Base-by-base conservation (phyloP, 2,113 vertebrate species). In the Sclerurus mexicanus region DNA sequence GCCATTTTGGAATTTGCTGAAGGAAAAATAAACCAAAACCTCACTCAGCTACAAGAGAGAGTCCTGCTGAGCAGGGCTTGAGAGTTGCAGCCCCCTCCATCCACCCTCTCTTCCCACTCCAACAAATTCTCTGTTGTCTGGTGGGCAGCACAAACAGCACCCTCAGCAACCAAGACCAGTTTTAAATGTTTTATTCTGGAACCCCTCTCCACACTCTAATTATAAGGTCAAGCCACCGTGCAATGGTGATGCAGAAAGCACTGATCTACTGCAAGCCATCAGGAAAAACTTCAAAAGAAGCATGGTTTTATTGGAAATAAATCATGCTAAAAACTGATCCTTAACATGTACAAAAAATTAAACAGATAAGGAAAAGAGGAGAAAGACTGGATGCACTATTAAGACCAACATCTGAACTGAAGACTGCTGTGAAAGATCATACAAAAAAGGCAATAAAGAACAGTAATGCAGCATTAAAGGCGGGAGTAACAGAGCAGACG, bases 261-360 rank as follows among this genome's bases (percentile, higher is more conserved):
- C 49, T 11, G 23, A 69, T 56, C 55, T 56, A 37, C 79, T 69
- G 49, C 68, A 90, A 73, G 82, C 46, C 59, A 1, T 53, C 30
- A 75, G 35, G 74, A 86, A 83, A 78, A 94, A 19, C 69, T 39
- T 47, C 66, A 87, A 62, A 78, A 94, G 58, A 42, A 84, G 72
- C 52, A 94, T 95, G 52, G 88, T 95, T 96, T 97, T 97, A 97
- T 63, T 97, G 82, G 89, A 69, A 93, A 96, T 75, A 95, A 95
- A 97, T 96, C 93, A 93, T 82, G 69, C 50, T 71, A 74, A 56
- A 92, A 91, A 73, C 73, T 50, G 22, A 96, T 93, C 69, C n/a
- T 89, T 90, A 90, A 80, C 71, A 72, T 33, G 85, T 97, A 75
- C 91, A 87, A 97, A 95, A 87, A 76, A 58, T 21, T 72, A 69